Evolutionary conservation across 2,113 vertebrate genomes (phyloP), one percentile per base, ranked within the genome.

Genomic region (Callaeas wilsoni): DNA sequence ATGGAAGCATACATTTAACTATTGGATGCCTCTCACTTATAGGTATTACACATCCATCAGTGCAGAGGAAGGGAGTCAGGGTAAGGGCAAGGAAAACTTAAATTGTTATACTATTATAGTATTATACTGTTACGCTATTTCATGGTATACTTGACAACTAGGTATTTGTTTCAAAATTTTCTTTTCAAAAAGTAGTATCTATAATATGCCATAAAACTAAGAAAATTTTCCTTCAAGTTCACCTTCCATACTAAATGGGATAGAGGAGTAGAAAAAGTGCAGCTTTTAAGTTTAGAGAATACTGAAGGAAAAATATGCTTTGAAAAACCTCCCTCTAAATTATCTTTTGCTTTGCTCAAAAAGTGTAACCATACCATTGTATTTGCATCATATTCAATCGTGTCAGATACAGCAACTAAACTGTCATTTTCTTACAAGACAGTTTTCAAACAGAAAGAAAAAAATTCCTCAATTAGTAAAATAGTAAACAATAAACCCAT

Each of bases 201-300:
- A 90, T 77, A 95, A 73, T 89, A 94, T 39, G 71, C 32, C 67
- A 90, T 65, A 90, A 60, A 94, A 96, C 32, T 67, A 87, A 12
- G 33, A 30, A 83, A 63, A 57, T 70, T 94, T 60, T 81, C 65
- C 16, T 94, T 94, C 74, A 96, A 97, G 89, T 96, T 96, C 95
- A 97, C 97, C 97, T 98, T 98, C 97, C 97, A 97, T 97, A 98
- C 95, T 96, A 95, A 46, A 94, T 4, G n/a, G 77, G 87, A 70
- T 9, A 55, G 17, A 42, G 7, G 5, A 12, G 2, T 12, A 85
- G 50, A 60, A 5, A 64, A 71, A 64, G 15, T 7, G 9, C 32
- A 75, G 39, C 7, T 91, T 67, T 65, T 62, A 86, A 22, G 11
- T 82, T 68, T 42, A 60, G 53, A 93, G 32, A 92, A 62, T 35